phyloP scores from a whole-genome alignment of 2,888 invertebrate species.

The Graphium colonna region DNA sequence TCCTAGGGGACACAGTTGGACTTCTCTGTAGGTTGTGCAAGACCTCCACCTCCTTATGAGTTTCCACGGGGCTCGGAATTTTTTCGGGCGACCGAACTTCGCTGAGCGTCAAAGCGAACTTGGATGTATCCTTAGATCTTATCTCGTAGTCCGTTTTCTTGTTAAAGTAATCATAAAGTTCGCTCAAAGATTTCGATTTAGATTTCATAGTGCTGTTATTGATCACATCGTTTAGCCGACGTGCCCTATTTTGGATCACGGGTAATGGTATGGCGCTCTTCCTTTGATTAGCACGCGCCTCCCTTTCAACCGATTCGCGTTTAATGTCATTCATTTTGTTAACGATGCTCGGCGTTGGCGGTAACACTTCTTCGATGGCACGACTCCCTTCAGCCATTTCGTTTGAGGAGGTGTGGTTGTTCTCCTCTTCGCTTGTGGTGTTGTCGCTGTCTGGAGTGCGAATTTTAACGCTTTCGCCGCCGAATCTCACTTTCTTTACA shows the following conservation, averaged over 20 bases:
- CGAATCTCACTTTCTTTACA: slow-evolving; percentile 88
- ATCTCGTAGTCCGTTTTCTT: slow-evolving; percentile 50
- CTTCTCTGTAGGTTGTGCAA: slow-evolving; percentile 85
- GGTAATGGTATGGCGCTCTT: slow-evolving; percentile 70
- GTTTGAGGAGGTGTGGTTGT: slow-evolving; percentile 44
- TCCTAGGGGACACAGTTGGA: slow-evolving; percentile 77
- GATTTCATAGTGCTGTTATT: slow-evolving; percentile 57
- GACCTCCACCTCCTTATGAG: slow-evolving; percentile 83
- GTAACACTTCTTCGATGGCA: slow-evolving; percentile 28
- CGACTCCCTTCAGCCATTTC: slow-evolving; percentile 25
- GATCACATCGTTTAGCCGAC: slow-evolving; percentile 37
- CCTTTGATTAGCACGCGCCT: slow-evolving; percentile 36
- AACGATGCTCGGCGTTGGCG: slow-evolving; percentile 45
- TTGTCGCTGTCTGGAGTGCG: slow-evolving; percentile 92
- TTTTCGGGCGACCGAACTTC: slow-evolving; percentile 63
- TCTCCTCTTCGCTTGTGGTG: slow-evolving; percentile 79
- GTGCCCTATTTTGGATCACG: slow-evolving; percentile 52
- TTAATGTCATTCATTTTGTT: slow-evolving; percentile 59
- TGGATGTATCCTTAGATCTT: slow-evolving; percentile 48
- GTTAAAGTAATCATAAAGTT: slow-evolving; percentile 71
- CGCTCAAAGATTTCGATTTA: slow-evolving; percentile 73
- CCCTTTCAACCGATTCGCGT: slow-evolving; percentile 49
- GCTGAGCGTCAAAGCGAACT: slow-evolving; percentile 57
- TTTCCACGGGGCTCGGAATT: slow-evolving; percentile 71
- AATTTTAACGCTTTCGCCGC: slow-evolving; percentile 92